These are phyloP conservation scores for Girardinus metallicus DNA, from an alignment of 2,797 vertebrate genomes.

Conservation along the genomic window DNA sequence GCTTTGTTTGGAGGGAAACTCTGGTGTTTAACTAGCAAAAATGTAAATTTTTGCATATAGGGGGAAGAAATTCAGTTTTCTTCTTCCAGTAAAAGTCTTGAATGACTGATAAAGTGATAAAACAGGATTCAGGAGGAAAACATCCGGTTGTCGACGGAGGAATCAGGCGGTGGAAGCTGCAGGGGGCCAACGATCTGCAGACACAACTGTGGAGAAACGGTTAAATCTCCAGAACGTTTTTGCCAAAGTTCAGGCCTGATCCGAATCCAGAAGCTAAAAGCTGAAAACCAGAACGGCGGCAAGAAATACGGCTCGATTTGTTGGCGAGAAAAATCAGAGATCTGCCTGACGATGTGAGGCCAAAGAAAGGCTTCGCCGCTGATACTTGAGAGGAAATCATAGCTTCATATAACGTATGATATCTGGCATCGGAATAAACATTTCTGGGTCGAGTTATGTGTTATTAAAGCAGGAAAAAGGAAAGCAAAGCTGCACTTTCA, in stretches of 20 bases:
- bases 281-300: slow-evolving; percentile 2
- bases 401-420: background rate
- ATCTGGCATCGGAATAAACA: background rate
- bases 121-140: background rate
- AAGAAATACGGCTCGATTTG: slow-evolving; percentile 1
- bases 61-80: too few relatives aligned
- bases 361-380: background rate
- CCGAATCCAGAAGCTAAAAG: background rate
- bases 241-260: background rate
- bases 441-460: background rate
- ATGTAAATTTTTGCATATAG: too few relatives aligned
- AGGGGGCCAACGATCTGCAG: background rate
- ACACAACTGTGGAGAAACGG: background rate
- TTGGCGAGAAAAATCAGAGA: background rate
- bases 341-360: background rate
- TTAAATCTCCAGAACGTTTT: background rate
- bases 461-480: background rate
- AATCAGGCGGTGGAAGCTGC: background rate
- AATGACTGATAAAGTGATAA: background rate
- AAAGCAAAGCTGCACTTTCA: background rate
- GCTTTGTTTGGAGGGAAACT: too few relatives aligned
- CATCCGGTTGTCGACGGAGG: background rate
- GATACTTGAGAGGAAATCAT: background rate
- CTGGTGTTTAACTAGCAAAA: too few relatives aligned
- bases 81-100: too few relatives aligned